Conservation (phyloP, 2,113 vertebrate species). For the Perca fluviatilis region DNA sequence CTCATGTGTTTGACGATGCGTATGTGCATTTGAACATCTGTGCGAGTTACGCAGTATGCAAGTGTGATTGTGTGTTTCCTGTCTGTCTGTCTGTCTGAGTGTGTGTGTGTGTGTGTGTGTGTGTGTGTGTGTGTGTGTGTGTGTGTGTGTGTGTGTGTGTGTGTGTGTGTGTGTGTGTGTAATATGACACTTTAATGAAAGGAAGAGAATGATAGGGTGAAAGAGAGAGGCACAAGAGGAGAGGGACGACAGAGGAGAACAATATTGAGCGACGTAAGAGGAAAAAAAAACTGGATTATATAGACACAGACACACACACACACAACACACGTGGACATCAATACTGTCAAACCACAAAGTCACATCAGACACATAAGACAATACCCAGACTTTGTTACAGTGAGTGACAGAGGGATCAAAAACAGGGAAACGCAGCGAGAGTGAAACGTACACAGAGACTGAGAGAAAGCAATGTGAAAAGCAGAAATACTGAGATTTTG, state of each 20-base stretch:
- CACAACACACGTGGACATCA: slow-evolving; percentile 36
- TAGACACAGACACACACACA: slow-evolving; percentile 12
- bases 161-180: slow-evolving; percentile 25
- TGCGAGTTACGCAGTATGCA: neutral
- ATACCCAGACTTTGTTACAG: slow-evolving; percentile 34
- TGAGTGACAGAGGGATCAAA: slow-evolving; percentile 24
- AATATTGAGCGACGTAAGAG: slow-evolving; percentile 57
- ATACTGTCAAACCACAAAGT: slow-evolving; percentile 56
- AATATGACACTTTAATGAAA: slow-evolving; percentile 79
- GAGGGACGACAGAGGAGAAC: slow-evolving; percentile 57
- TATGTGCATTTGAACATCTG: slow-evolving; percentile 21
- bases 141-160: slow-evolving; percentile 24
- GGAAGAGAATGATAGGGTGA: slow-evolving; percentile 53
- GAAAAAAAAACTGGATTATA: slow-evolving; percentile 1
- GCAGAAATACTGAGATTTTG: neutral
- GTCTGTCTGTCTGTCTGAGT: slow-evolving; percentile 3
- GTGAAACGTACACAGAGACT: neutral
- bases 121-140: neutral
- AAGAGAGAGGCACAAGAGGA: slow-evolving; percentile 45
- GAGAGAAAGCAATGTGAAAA: neutral
- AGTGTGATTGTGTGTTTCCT: slow-evolving; percentile 41
- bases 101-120: slow-evolving; percentile 26
- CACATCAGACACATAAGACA: slow-evolving; percentile 43
- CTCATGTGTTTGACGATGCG: slow-evolving; percentile 17
- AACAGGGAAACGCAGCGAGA: neutral